Evolutionary conservation across 2,113 vertebrate genomes (phyloP).

Genomic region (Spizaetus ornatus): DNA sequence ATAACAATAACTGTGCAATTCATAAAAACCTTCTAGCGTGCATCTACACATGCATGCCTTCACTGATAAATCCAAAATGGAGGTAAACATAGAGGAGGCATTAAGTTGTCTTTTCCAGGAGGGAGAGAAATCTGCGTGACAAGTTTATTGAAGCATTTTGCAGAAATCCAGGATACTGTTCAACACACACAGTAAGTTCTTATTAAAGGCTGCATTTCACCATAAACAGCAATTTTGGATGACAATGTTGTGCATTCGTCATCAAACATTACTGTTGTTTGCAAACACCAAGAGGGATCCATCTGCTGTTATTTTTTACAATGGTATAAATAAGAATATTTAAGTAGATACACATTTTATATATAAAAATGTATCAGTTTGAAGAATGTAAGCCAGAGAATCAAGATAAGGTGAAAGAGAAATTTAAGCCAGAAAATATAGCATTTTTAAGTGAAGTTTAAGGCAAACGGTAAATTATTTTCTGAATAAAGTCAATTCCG

Average conservation of each 20-base stretch:
- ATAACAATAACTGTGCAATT: not conserved
- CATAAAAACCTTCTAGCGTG: not conserved
- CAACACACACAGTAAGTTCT: not conserved
- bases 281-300: not conserved
- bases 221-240: not conserved
- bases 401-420: not conserved
- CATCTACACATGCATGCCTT: not conserved
- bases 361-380: not conserved
- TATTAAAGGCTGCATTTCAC: not conserved
- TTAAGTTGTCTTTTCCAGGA: constrained; percentile 12
- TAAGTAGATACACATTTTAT: not conserved
- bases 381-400: not conserved
- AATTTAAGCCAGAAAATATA: not conserved
- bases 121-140: not conserved
- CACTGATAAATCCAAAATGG: not conserved
- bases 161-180: not conserved
- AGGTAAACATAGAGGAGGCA: not conserved
- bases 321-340: not conserved
- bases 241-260: not conserved
- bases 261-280: not conserved
- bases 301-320: not conserved
- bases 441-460: not conserved
- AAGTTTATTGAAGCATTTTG: constrained; percentile 13
- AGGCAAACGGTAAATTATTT: not conserved
- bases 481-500: not conserved